Base-by-base conservation (phyloP, 2,888 invertebrate genomes). In the Synergus laeviventris region DNA sequence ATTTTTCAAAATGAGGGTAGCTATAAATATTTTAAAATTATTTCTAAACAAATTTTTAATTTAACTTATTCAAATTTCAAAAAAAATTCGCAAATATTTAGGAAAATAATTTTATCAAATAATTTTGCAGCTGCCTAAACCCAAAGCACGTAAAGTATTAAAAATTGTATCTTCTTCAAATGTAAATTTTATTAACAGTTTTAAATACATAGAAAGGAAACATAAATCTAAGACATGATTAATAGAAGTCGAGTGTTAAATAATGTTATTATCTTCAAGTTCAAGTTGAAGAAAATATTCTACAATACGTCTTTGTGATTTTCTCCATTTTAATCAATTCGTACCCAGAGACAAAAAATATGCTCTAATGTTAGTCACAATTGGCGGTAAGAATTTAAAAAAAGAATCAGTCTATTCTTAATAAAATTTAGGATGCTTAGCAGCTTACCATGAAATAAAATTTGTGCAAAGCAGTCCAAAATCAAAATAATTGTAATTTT, bases 241-340 rank as follows among this genome's bases (percentile, higher is more conserved):
- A 45, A 21, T 45, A 45, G 9, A 66, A 66, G 42, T 66, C 31
- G 42, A 66, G 45, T 31, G 45, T 66, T 45, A 66, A 36, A 24
- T 31, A 31, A 4, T 45, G 42, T 14, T 24, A 42, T 24, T 18
- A 66, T 45, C 66, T 42, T 66, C 39, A 66, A 66, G 42, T 66
- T 66, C 66, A 66, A 42, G 45, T 66, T 66, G 16, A 42, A 45
- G 42, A 66, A 66, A 45, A 42, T 66, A 66, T 45, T 45, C 16
- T 24, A 45, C 31, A 49, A 49, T 12, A 70, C 24, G 31, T 70
- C 11, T 21, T 12, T 49, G n/a, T 70, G 49, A 1, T 31, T 70
- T 70, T 70, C 9, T 16, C n/a, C 49, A 70, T n/a, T n/a, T 12
- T 36, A 31, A 0, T 70, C 8, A 70, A 70, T 49, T 70, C 11